Evolutionary conservation across 2,797 vertebrate genomes (phyloP), one percentile per base, ranked within the genome.

Genomic region (Parambassis ranga): DNA sequence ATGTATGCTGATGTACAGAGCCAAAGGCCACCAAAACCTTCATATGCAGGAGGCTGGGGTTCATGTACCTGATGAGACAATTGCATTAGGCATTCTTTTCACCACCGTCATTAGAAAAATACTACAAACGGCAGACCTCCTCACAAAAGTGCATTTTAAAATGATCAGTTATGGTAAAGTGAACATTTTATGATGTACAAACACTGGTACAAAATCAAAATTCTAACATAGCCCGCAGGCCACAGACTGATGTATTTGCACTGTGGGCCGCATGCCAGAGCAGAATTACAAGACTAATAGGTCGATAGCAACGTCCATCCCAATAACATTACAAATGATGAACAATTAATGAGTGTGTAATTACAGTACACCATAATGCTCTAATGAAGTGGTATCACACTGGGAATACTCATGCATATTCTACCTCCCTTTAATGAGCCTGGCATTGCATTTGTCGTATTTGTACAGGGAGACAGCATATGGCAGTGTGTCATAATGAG

Each of bases 301-400:
- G 69, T 68, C 31, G n/a, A 70, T 38, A 52, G 50, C 42, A 19
- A 36, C 62, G 72, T 67, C 73, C 64, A 43, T 76, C 55, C 42
- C 61, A 71, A 66, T 77, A 81, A 65, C 58, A 70, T 71, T 67
- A 57, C 64, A 82, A 75, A 80, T 43, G 36, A 75, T 79, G 48
- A 80, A 81, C 79, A 75, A 78, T 71, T 83, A 81, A 83, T 81
- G 60, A 58, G 68, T 65, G 55, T 79, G 59, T 84, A 85, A 82
- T 87, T 84, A 78, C 62, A 78, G 58, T 57, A 49, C 53, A 76
- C 56, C 15, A 26, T 53, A 52, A 56, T 65, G 55, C 66, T 73
- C 33, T 67, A 74, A 80, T 83, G 62, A 75, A 67, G 75, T 75
- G 62, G 35, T 62, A 60, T 46, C 71, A 72, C 68, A n/a, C 65